Conservation (phyloP, 1,140 invertebrate genomes). For the Camponotus floridanus region DNA sequence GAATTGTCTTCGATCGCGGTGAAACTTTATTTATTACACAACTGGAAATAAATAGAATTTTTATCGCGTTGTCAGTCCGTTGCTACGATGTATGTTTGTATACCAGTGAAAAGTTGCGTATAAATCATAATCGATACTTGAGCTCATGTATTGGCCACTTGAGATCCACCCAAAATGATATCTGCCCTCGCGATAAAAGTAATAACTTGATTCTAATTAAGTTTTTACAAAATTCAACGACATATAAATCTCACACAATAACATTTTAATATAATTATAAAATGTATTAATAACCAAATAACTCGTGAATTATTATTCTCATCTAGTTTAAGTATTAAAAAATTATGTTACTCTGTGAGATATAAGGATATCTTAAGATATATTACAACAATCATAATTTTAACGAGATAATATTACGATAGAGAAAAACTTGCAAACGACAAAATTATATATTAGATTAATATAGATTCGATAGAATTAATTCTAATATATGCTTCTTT, state of each 20-base stretch:
- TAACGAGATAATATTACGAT: constrained; percentile 40
- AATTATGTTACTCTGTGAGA: not conserved
- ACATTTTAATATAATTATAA: constrained; percentile 16
- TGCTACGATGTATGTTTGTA: constrained; percentile 8
- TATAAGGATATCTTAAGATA: not conserved
- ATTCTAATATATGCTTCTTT: constrained; percentile 24
- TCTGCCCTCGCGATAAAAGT: constrained; percentile 27
- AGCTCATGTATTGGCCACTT: constrained; percentile 46
- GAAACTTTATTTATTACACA: constrained; percentile 16
- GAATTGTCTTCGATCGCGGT: not conserved
- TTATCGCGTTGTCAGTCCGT: not conserved
- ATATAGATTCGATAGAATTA: constrained; percentile 4
- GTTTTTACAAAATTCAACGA: constrained; percentile 21
- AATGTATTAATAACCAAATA: not conserved
- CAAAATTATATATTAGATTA: not conserved
- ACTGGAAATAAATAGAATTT: not conserved
- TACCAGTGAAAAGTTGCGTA: constrained; percentile 29
- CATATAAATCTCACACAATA: constrained; percentile 12
- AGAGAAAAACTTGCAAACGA: constrained; percentile 26
- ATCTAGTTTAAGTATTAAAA: not conserved
- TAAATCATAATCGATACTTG: constrained; percentile 53
- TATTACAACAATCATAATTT: constrained; percentile 46
- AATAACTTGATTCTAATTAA: constrained; percentile 39
- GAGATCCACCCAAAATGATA: constrained; percentile 35
- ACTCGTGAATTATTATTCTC: not conserved